These are phyloP conservation scores for Antechinus flavipes DNA, from an alignment of 2,113 vertebrate species.

Conservation along the genomic window DNA sequence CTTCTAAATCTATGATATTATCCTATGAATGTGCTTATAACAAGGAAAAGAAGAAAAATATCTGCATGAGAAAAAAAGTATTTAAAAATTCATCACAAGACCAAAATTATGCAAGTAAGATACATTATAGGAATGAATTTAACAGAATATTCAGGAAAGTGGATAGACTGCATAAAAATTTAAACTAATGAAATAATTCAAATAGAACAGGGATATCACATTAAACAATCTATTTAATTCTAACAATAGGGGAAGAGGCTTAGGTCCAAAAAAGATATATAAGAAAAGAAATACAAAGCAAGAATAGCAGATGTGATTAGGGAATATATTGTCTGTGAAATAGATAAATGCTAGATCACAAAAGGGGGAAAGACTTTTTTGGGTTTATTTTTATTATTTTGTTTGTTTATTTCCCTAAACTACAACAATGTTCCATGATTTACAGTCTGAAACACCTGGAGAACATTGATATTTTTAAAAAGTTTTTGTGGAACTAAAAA, in stretches of 20 bases:
- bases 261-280: not conserved
- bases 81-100: not conserved
- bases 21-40: too few relatives aligned
- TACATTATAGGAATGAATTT: not conserved
- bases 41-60: not conserved
- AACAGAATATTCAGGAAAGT: constrained; percentile 19
- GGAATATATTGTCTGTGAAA: too few relatives aligned
- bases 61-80: not conserved
- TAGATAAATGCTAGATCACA: too few relatives aligned
- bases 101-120: not conserved
- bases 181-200: not conserved
- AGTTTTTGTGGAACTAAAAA: not conserved
- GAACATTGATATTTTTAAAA: not conserved
- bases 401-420: too few relatives aligned
- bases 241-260: not conserved
- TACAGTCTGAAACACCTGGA: not conserved
- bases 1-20: too few relatives aligned
- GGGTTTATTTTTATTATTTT: too few relatives aligned
- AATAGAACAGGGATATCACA: not conserved
- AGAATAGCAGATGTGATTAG: too few relatives aligned
- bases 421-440: not conserved
- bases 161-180: not conserved
- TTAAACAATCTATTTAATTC: not conserved
- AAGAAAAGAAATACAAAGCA: not conserved
- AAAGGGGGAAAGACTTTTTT: too few relatives aligned